These are phyloP conservation scores for Eupithecia abbreviata DNA, from an alignment of 2,888 invertebrate species.

Conservation along the genomic window DNA sequence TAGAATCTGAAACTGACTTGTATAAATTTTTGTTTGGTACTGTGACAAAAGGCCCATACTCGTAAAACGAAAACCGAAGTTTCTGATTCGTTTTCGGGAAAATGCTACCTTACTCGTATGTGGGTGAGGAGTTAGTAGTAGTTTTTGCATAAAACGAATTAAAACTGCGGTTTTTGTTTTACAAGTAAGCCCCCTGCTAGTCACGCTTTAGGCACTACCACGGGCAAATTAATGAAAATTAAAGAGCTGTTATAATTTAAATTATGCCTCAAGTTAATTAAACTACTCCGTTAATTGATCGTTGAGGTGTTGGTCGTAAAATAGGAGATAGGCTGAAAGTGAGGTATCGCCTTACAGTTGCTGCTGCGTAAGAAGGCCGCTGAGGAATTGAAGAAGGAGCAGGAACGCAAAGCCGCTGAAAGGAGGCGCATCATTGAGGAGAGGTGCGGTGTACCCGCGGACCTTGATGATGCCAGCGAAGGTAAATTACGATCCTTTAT, in stretches of 20 bases:
- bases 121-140: not conserved
- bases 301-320: not conserved
- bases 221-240: not conserved
- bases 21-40: not conserved
- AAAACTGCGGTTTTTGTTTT: not conserved
- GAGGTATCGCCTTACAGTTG: conserved; percentile 85
- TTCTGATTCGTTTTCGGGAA: not conserved
- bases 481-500: conserved; percentile 83
- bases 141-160: not conserved
- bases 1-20: not conserved
- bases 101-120: not conserved
- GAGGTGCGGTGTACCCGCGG: conserved; percentile 96
- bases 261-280: not conserved
- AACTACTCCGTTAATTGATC: not conserved
- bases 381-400: conserved; percentile 99
- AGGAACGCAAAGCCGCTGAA: conserved; percentile 99
- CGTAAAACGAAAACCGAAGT: not conserved
- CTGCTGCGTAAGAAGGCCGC: conserved; percentile 99
- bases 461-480: conserved; percentile 96
- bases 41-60: not conserved
- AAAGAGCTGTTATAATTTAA: not conserved
- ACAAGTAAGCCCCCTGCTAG: not conserved
- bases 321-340: not conserved
- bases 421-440: conserved; percentile 98
- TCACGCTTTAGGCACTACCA: not conserved